Conservation (phyloP, 2,113 vertebrate genomes). For the Leuciscus idus region DNA sequence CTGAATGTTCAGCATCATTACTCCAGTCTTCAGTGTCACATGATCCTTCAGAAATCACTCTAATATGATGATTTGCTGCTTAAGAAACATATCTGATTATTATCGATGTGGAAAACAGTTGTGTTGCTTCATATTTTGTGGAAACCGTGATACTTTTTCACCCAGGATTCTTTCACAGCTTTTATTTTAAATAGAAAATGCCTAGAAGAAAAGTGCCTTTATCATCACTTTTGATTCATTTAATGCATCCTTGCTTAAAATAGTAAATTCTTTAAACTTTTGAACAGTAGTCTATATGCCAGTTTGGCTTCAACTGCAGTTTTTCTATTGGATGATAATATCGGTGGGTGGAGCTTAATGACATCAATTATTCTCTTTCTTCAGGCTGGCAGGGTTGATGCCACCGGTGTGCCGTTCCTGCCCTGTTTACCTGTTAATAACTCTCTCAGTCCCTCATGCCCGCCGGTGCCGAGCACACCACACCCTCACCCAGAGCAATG, state of each 20-base stretch:
- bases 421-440: constrained; percentile 79
- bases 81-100: not conserved
- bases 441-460: constrained; percentile 76
- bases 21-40: not conserved
- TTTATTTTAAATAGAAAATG: not conserved
- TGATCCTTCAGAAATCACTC: not conserved
- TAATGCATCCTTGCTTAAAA: not conserved
- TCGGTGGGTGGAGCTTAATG: not conserved
- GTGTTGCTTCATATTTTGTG: not conserved
- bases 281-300: not conserved
- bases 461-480: constrained; percentile 62
- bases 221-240: not conserved
- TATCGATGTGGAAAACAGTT: not conserved
- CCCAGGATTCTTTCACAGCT: not conserved
- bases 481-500: constrained; percentile 58
- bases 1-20: not conserved
- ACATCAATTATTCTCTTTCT: constrained; percentile 69
- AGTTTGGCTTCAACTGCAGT: not conserved
- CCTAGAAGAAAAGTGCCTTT: not conserved
- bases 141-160: not conserved
- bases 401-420: constrained; percentile 59
- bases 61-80: not conserved
- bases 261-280: not conserved
- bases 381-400: constrained; percentile 46
- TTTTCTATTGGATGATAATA: not conserved